Conservation (phyloP, 2,888 invertebrate species). For the Syritta pipiens region DNA sequence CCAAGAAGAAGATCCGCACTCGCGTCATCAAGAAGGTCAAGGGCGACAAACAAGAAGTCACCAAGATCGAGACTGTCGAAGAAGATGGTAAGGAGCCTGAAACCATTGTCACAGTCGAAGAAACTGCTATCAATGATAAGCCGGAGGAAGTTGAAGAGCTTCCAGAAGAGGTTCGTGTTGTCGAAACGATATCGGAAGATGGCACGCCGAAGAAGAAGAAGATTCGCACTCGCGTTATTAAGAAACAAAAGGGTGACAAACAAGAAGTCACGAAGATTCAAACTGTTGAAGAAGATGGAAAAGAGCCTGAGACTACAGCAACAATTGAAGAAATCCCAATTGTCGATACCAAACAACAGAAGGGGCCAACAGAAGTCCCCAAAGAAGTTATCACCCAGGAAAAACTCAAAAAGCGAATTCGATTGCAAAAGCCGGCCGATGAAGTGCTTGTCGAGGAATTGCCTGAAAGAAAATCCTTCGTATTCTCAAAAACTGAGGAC, state of each 20-base stretch:
- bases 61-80: conserved; percentile 75
- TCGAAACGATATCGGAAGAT: conserved; percentile 67
- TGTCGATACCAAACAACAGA: conserved; percentile 63
- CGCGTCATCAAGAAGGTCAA: conserved; percentile 22
- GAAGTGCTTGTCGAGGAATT: conserved; percentile 75
- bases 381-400: conserved; percentile 59
- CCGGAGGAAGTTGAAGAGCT: conserved; percentile 71
- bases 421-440: conserved; percentile 73
- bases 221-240: conserved; percentile 75
- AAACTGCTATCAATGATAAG: conserved; percentile 31
- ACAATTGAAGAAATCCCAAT: conserved; percentile 72
- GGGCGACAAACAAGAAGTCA: conserved; percentile 74
- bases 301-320: conserved; percentile 75
- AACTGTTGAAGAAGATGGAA: conserved; percentile 77
- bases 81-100: conserved; percentile 75
- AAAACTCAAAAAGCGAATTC: conserved; percentile 73
- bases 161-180: conserved; percentile 70
- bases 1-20: conserved; percentile 7
- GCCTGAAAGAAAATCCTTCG: conserved; percentile 76
- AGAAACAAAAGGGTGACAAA: conserved; percentile 75
- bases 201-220: conserved; percentile 73
- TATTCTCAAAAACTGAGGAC: conserved; percentile 78
- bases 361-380: conserved; percentile 59
- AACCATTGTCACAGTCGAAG: conserved; percentile 72
- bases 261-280: conserved; percentile 77